Conservation (phyloP, 2,888 invertebrate genomes). For the Athalia circularis region DNA sequence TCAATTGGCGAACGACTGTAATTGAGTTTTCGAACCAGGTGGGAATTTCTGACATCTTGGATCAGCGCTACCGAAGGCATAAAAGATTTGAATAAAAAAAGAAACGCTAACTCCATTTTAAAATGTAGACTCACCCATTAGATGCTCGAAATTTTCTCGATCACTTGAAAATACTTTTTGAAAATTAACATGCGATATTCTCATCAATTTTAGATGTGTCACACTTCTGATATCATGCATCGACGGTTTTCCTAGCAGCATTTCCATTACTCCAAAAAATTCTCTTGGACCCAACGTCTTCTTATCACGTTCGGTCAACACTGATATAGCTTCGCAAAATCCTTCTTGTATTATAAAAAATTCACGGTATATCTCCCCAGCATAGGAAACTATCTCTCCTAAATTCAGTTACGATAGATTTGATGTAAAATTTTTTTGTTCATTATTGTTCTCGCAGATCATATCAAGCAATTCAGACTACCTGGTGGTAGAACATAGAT, state of each 20-base stretch:
- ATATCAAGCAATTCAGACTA: neutral
- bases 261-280: constrained; percentile 55
- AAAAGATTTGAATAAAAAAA: neutral
- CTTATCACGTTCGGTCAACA: constrained; percentile 52
- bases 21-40: constrained; percentile 31
- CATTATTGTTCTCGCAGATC: neutral
- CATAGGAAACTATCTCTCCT: constrained; percentile 57
- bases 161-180: constrained; percentile 47
- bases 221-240: constrained; percentile 55
- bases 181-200: constrained; percentile 50
- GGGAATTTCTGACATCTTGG: constrained; percentile 26
- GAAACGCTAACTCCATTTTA: neutral
- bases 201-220: constrained; percentile 55
- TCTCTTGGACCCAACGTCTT: constrained; percentile 53
- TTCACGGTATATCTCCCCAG: constrained; percentile 54
- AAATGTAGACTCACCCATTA: neutral
- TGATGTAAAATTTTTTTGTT: neutral
- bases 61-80: constrained; percentile 14
- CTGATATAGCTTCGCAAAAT: constrained; percentile 58
- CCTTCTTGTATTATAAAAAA: constrained; percentile 59
- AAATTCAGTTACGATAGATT: constrained; percentile 52
- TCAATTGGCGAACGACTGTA: constrained; percentile 15
- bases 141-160: constrained; percentile 24
- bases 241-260: constrained; percentile 56
- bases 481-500: constrained; percentile 38